Conservation (phyloP, 2,888 invertebrate species). For the Ctena decussata region DNA sequence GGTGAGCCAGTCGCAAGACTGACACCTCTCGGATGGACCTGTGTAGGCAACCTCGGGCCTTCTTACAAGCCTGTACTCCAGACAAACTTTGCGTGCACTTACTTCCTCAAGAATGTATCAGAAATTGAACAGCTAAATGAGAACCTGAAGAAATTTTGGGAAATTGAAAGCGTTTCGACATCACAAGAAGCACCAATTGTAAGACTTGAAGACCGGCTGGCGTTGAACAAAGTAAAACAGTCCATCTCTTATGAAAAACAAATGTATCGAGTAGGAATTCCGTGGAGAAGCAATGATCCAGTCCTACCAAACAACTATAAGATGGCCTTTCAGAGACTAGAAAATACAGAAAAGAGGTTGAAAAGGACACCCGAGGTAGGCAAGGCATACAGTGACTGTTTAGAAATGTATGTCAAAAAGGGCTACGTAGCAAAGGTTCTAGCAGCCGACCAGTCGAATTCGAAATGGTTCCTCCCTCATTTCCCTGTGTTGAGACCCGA, state of each 20-base stretch:
- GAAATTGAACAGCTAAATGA: constrained; percentile 6
- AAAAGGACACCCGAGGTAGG: constrained; percentile 26
- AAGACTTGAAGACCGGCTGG: not conserved
- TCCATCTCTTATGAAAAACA: constrained; percentile 19
- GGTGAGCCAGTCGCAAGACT: constrained; percentile 54
- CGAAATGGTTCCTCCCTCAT: constrained; percentile 30
- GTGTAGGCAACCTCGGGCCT: constrained; percentile 47
- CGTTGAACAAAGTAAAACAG: constrained; percentile 6
- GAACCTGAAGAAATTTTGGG: constrained; percentile 44
- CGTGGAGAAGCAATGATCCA: constrained; percentile 41
- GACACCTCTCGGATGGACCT: constrained; percentile 60
- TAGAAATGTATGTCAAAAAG: constrained; percentile 33
- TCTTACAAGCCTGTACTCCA: not conserved
- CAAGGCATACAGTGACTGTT: constrained; percentile 24
- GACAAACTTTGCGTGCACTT: constrained; percentile 9
- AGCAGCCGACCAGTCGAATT: not conserved
- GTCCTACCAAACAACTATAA: constrained; percentile 35
- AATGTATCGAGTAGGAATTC: constrained; percentile 47
- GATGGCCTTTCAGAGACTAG: constrained; percentile 30
- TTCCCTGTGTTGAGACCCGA: constrained; percentile 15
- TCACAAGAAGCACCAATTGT: not conserved
- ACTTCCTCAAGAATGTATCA: not conserved
- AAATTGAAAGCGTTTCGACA: constrained; percentile 25
- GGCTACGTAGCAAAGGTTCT: constrained; percentile 36
- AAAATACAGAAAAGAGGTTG: constrained; percentile 43